Evolutionary conservation across 2,888 invertebrate species (phyloP).

Genomic region (Ceriagrion tenellum): DNA sequence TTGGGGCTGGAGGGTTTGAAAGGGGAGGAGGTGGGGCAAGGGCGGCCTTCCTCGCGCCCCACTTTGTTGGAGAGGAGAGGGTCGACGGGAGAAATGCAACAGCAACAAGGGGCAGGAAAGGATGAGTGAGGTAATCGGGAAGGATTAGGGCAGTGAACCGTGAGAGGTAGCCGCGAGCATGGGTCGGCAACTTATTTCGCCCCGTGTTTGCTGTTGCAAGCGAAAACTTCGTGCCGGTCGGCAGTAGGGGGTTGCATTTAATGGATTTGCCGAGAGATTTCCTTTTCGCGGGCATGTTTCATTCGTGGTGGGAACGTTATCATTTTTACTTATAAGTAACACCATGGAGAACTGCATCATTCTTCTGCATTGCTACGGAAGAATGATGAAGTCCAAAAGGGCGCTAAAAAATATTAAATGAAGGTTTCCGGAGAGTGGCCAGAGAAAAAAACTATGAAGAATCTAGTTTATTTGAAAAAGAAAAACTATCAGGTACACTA

Average conservation of each 20-base stretch:
- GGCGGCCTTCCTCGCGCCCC: neutral
- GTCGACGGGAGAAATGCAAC: neutral
- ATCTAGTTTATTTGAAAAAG: neutral
- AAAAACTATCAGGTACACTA: neutral
- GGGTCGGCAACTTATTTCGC: slow-evolving; percentile 4
- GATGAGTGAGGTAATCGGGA: slow-evolving; percentile 9
- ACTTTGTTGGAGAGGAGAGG: neutral
- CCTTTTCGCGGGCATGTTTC: neutral
- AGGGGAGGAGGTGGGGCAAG: neutral
- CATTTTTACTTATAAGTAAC: neutral
- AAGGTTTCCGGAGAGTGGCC: neutral
- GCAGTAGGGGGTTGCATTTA: neutral
- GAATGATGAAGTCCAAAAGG: neutral
- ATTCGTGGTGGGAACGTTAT: neutral
- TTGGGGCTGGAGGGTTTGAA: neutral
- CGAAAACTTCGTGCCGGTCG: neutral
- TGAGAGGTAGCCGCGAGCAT: neutral
- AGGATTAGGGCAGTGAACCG: neutral
- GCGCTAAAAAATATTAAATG: neutral
- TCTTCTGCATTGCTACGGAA: neutral
- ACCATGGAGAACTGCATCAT: neutral
- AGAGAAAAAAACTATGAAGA: neutral
- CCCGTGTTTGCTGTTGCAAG: neutral
- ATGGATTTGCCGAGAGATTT: neutral
- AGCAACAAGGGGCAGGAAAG: neutral